Conservation (phyloP, 2,797 vertebrate species). For the Ctenopoma kingsleyae region DNA sequence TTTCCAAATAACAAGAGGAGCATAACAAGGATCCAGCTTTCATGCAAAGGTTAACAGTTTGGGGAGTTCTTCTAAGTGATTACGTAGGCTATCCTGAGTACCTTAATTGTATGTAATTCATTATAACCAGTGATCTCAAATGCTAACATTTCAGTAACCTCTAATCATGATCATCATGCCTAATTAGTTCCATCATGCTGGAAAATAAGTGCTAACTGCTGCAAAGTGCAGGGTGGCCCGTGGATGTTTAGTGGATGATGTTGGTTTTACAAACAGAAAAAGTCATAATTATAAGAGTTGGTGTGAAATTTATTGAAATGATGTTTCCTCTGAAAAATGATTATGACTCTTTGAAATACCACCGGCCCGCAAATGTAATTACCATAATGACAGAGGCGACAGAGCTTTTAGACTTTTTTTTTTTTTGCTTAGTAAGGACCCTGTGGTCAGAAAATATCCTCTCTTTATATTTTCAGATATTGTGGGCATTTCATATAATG, state of each 20-base stretch:
- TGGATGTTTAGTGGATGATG: conserved; percentile 22
- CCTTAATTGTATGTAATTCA: conserved; percentile 12
- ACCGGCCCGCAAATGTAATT: conserved; percentile 21
- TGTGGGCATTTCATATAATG: conserved; percentile 29
- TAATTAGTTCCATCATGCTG: conserved; percentile 43
- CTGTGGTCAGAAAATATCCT: conserved; percentile 7
- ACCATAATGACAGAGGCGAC: conserved; percentile 38
- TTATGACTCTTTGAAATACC: conserved; percentile 19
- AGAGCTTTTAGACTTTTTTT: conserved; percentile 7
- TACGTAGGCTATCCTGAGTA: background rate
- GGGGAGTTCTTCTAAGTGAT: conserved; percentile 9
- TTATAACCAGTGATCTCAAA: conserved; percentile 28
- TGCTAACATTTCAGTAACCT: conserved; percentile 39
- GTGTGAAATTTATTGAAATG: conserved; percentile 48
- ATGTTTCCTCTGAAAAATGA: conserved; percentile 32
- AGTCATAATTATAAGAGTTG: conserved; percentile 27
- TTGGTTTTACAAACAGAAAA: conserved; percentile 34
- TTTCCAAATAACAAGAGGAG: conserved; percentile 29
- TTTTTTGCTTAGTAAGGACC: conserved; percentile 30
- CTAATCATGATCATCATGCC: conserved; percentile 10
- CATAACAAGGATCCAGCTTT: conserved; percentile 19
- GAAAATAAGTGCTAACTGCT: conserved; percentile 33
- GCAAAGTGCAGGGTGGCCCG: conserved; percentile 34
- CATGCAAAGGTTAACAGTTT: conserved; percentile 23
- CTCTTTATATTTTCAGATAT: conserved; percentile 8